Percentiles rank a stretch among this genome's conserved stretches.
These are phyloP conservation scores for Protobothrops flavoviridis DNA, from an alignment of 2,113 vertebrate species.

Conservation along the genomic window DNA sequence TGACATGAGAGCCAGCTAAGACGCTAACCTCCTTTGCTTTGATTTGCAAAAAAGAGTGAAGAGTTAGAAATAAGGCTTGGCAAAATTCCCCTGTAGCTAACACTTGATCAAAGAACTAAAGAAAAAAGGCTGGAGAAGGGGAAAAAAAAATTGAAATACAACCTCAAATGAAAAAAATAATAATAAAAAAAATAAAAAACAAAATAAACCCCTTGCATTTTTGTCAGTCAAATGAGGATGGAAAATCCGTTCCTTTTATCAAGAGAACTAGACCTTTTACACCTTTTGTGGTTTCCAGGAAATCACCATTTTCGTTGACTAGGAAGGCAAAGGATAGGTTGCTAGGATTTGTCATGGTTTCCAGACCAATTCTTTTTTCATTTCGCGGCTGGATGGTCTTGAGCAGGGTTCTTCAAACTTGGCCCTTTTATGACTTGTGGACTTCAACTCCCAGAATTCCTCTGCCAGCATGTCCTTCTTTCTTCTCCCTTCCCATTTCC, in stretches of 20 bases:
- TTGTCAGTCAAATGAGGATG: neutral
- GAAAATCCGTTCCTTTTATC: neutral
- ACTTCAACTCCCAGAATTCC: no score
- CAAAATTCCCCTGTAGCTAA: slow-evolving; percentile 42
- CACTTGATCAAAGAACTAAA: slow-evolving; percentile 50
- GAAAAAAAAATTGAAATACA: slow-evolving; percentile 30
- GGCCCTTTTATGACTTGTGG: no score
- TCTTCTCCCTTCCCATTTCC: no score
- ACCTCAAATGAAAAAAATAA: neutral
- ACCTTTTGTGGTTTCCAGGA: neutral
- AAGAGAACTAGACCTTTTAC: neutral
- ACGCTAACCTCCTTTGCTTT: slow-evolving; percentile 47
- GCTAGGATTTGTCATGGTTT: neutral
- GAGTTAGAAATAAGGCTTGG: slow-evolving; percentile 46
- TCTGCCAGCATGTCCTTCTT: no score
- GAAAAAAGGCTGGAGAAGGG: slow-evolving; percentile 39
- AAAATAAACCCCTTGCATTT: neutral
- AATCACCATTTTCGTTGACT: neutral
- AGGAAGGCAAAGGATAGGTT: no score
- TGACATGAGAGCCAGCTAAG: slow-evolving; percentile 30
- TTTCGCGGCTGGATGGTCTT: neutral
- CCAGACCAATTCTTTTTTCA: neutral
- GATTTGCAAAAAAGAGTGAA: slow-evolving; percentile 39
- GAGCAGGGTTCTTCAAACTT: no score
- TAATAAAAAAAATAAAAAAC: no score